A percentile compares a stretch with the other conserved stretches of the same genome.
phyloP scores from a whole-genome alignment of 2,797 vertebrate genomes.

The Adrianichthys oophorus region DNA sequence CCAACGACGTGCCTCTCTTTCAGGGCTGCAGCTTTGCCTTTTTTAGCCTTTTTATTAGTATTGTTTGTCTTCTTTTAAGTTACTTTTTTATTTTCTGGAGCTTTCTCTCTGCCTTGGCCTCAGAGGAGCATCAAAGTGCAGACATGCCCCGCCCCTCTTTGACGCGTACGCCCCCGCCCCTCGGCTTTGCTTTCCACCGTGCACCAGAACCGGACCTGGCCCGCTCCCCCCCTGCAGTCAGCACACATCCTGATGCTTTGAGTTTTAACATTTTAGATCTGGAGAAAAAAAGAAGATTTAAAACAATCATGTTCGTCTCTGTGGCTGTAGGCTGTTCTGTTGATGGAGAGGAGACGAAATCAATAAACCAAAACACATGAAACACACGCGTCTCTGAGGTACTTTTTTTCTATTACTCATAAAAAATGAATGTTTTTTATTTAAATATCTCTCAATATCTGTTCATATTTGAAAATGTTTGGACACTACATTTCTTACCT shows the following conservation, averaged over 20 bases:
- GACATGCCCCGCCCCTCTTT: constrained; percentile 10
- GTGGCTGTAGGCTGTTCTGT: constrained; percentile 71
- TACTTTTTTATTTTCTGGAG: constrained; percentile 6
- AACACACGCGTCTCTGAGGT: constrained; percentile 11
- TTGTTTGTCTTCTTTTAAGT: constrained; percentile 25
- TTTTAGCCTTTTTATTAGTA: constrained; percentile 39
- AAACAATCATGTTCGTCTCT: constrained; percentile 76
- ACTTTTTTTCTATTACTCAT: not conserved
- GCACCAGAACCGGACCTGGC: constrained; percentile 22
- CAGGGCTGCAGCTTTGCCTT: constrained; percentile 43
- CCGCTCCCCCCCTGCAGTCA: constrained; percentile 37
- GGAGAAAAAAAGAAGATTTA: constrained; percentile 41
- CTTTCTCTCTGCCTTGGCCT: constrained; percentile 50
- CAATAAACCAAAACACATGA: constrained; percentile 80
- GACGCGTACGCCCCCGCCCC: constrained; percentile 5
- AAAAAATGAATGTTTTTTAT: not conserved
- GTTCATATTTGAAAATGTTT: too few relatives aligned
- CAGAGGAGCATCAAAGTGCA: constrained; percentile 16
- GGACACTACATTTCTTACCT: too few relatives aligned
- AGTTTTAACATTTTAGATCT: constrained; percentile 78
- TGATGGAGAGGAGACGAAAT: constrained; percentile 65
- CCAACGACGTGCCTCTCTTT: constrained; percentile 33
- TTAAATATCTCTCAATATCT: too few relatives aligned
- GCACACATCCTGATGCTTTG: constrained; percentile 46
- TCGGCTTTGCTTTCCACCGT: constrained; percentile 22